Evolutionary conservation across 2,888 invertebrate species (phyloP).

Genomic region (Apotomis betuletana): DNA sequence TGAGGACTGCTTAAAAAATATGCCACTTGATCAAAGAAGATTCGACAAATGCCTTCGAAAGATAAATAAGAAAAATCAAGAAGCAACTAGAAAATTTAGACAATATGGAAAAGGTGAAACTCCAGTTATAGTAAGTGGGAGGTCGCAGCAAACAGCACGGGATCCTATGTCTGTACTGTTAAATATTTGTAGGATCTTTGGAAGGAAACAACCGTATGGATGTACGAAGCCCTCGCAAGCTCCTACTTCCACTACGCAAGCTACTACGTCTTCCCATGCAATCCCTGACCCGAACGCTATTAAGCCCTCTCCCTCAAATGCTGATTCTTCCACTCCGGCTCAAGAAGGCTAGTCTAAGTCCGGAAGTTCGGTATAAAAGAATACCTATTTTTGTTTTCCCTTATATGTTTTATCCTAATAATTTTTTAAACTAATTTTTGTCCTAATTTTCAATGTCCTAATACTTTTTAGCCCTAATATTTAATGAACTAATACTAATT

Average conservation of each 20-base stretch:
- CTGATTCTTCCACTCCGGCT: no score
- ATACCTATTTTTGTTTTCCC: no score
- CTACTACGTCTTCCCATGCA: background rate
- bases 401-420: no score
- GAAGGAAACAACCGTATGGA: slow-evolving; percentile 4
- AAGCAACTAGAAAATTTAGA: background rate
- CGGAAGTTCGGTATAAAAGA: no score
- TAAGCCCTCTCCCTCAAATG: background rate
- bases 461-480: no score
- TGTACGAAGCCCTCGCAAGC: background rate
- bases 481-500: no score
- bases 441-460: no score
- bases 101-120: background rate
- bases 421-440: no score
- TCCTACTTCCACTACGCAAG: background rate
- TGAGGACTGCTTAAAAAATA: background rate
- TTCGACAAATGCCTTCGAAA: slow-evolving; percentile 1
- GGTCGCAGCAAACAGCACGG: background rate
- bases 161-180: background rate
- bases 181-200: slow-evolving; percentile 7
- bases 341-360: no score
- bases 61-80: slow-evolving; percentile 12
- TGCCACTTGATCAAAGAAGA: slow-evolving; percentile 5
- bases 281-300: background rate
- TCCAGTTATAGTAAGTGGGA: background rate